Conservation (phyloP, 35 echinoderm and acorn worm genomes). For the Lytechinus variegatus region DNA sequence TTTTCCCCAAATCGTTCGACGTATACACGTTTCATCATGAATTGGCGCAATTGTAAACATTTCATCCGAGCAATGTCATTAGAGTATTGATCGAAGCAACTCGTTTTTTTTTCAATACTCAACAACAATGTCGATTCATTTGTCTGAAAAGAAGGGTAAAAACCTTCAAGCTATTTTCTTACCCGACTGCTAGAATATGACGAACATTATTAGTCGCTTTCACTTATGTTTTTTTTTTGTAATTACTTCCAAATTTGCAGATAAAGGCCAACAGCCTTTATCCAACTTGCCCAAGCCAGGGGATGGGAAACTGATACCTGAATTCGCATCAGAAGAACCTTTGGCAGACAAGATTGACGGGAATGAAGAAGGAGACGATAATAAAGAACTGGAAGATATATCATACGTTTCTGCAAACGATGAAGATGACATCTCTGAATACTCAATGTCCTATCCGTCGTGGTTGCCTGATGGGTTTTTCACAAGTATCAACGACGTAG, state of each 20-base stretch:
- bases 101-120: no score
- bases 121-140: no score
- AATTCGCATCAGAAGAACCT: background rate
- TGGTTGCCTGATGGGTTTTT: constrained; percentile 14
- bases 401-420: background rate
- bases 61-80: no score
- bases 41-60: no score
- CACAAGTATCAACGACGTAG: background rate
- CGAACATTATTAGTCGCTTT: no score
- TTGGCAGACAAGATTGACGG: background rate
- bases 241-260: background rate
- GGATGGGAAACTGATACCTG: background rate
- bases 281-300: background rate
- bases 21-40: no score
- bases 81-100: no score
- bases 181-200: no score
- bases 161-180: no score
- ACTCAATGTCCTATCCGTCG: background rate
- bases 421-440: background rate
- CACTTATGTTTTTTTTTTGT: no score
- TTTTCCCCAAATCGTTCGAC: no score
- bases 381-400: background rate
- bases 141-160: no score
- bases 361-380: background rate
- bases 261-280: background rate